These are phyloP conservation scores for Toxotes lorentzi DNA, from an alignment of 2,797 vertebrate species.

Conservation along the genomic window DNA sequence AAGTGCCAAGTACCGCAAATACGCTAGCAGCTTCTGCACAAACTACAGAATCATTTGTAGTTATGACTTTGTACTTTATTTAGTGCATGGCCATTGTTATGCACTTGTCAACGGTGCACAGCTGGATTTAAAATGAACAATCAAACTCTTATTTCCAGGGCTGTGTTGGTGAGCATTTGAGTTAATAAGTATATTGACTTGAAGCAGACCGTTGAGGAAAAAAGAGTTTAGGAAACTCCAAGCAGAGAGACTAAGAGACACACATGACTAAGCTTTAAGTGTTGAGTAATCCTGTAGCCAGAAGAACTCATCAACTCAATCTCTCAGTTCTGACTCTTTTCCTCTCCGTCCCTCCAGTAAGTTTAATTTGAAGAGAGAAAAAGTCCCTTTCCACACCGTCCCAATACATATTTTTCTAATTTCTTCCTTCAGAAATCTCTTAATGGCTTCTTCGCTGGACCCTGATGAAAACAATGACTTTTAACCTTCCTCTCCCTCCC, in stretches of 20 bases:
- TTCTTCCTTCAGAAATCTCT: slow-evolving; percentile 84
- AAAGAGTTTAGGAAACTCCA: slow-evolving; percentile 67
- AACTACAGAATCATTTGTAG: slow-evolving; percentile 19
- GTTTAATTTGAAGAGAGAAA: slow-evolving; percentile 79
- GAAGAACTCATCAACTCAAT: slow-evolving; percentile 78
- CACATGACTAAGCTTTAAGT: slow-evolving; percentile 78
- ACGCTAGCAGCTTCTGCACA: not conserved
- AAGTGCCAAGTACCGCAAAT: slow-evolving; percentile 11
- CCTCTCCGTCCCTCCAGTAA: slow-evolving; percentile 46
- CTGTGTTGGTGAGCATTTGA: slow-evolving; percentile 50
- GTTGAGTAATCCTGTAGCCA: slow-evolving; percentile 76
- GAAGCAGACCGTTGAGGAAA: slow-evolving; percentile 56
- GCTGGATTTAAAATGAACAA: slow-evolving; percentile 66
- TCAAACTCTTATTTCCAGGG: slow-evolving; percentile 62
- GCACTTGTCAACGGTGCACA: slow-evolving; percentile 47
- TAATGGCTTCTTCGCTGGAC: slow-evolving; percentile 80
- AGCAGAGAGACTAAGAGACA: slow-evolving; percentile 63
- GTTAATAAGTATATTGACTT: slow-evolving; percentile 74
- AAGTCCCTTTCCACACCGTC: slow-evolving; percentile 66
- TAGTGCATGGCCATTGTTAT: slow-evolving; percentile 37
- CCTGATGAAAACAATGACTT: slow-evolving; percentile 87
- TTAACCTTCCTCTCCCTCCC: slow-evolving; percentile 71
- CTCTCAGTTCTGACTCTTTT: slow-evolving; percentile 63
- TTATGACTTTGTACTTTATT: slow-evolving; percentile 26
- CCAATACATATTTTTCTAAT: slow-evolving; percentile 84